Evolutionary conservation across 2,797 vertebrate genomes (phyloP).

Genomic region (Chelon auratus): DNA sequence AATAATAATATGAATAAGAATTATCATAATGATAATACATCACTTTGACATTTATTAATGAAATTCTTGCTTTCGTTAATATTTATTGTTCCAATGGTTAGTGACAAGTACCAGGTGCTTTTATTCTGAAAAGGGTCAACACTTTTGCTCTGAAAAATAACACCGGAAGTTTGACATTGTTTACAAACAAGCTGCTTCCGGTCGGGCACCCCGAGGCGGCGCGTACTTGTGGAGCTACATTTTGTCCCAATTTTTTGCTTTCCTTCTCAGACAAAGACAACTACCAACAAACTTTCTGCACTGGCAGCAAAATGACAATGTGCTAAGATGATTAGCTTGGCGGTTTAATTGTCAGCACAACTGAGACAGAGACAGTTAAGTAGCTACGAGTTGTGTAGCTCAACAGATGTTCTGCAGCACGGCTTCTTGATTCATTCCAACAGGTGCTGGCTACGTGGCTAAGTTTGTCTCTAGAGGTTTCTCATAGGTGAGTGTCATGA

Average conservation of each 20-base stretch:
- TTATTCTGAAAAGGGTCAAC: conserved; percentile 36
- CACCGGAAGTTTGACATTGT: conserved; percentile 56
- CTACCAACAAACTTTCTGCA: fast-evolving
- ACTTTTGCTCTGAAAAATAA: conserved; percentile 32
- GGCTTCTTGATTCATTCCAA: conserved; percentile 50
- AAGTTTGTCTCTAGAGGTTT: not conserved
- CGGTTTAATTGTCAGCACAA: not conserved
- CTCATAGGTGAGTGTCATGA: not conserved
- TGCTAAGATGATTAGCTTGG: not conserved
- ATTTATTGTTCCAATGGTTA: not conserved
- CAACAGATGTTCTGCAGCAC: conserved; percentile 3
- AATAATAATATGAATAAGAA: no score
- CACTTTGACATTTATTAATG: no score
- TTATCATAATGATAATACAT: no score
- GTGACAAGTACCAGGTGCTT: not conserved
- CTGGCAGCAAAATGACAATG: fast-evolving
- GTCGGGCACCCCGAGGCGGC: not conserved
- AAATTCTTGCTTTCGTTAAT: no score
- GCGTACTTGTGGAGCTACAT: not conserved
- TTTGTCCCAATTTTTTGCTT: not conserved
- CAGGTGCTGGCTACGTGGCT: conserved; percentile 51
- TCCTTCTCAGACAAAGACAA: not conserved
- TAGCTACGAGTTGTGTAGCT: conserved; percentile 43
- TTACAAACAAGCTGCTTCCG: conserved; percentile 59
- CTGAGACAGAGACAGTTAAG: not conserved